Percentiles rank a stretch among this genome's conserved stretches.
phyloP scores from a whole-genome alignment of 2,888 invertebrate genomes.

The Drosophila niveifrons region DNA sequence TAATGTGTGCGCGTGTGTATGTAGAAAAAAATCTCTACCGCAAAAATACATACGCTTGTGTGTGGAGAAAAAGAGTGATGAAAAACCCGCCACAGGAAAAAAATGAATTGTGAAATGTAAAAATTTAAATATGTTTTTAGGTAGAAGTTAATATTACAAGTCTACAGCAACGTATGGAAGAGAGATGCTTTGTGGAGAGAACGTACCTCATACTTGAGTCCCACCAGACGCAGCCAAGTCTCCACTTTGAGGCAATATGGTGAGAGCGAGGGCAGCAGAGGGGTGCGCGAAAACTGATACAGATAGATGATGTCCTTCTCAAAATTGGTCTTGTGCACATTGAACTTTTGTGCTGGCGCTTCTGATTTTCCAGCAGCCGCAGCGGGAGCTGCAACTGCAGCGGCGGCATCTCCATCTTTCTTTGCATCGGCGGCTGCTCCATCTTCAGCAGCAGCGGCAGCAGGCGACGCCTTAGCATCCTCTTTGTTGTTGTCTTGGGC shows the following conservation, averaged over 20 bases:
- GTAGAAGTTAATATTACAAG: neutral
- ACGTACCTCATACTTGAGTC: slow-evolving; percentile 96
- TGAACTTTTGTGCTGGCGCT: slow-evolving; percentile 90
- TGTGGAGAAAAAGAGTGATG: slow-evolving; percentile 42
- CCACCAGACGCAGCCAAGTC: slow-evolving; percentile 96
- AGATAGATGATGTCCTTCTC: slow-evolving; percentile 97
- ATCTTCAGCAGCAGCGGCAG: slow-evolving; percentile 64
- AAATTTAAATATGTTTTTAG: slow-evolving; percentile 49
- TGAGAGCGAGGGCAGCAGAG: slow-evolving; percentile 94
- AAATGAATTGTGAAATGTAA: slow-evolving; percentile 26
- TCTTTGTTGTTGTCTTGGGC: slow-evolving; percentile 85
- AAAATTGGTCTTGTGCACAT: slow-evolving; percentile 94
- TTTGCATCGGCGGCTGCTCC: slow-evolving; percentile 82
- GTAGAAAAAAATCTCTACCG: slow-evolving; percentile 78
- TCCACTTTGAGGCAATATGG: slow-evolving; percentile 98
- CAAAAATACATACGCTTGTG: slow-evolving; percentile 62
- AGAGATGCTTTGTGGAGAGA: slow-evolving; percentile 30
- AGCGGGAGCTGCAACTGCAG: slow-evolving; percentile 76
- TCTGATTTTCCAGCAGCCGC: slow-evolving; percentile 85
- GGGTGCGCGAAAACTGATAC: slow-evolving; percentile 96
- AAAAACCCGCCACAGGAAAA: slow-evolving; percentile 58
- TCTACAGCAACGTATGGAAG: slow-evolving; percentile 3
- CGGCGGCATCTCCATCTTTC: slow-evolving; percentile 86
- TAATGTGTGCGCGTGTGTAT: slow-evolving; percentile 54
- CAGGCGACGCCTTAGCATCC: slow-evolving; percentile 85